Evolutionary conservation across 1,140 invertebrate genomes (phyloP), one percentile per base, ranked within the genome.

Genomic region (Macrotrachela quadricornifera): DNA sequence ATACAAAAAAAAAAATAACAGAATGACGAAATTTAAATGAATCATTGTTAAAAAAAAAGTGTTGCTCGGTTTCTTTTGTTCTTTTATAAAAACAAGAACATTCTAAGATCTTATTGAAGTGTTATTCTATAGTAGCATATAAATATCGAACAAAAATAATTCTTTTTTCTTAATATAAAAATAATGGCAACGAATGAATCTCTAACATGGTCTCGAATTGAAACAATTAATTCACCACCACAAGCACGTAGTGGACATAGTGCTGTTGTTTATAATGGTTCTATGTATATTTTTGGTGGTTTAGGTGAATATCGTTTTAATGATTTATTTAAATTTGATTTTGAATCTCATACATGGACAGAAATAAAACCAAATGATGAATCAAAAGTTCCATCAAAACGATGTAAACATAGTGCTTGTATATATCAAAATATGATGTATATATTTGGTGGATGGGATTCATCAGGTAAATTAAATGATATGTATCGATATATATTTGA

Each of bases 231-330:
- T 30, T 4, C 21, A 4, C 21, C 21, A 30, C 85, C 86, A 0
- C 76, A 77, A 50, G 78, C 82, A 0, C 73, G 84, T 60, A 86
- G 91, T 72, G 86, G 86, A 0, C 86, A 91, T 68, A 80, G 83
- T 14, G 83, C 85, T 4, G 83, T 82, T 64, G 71, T 88, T 11
- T 79, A 84, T 55, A 73, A 74, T 53, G 72, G 82, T 60, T 76
- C 76, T 59, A 90, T 91, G 85, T 85, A 79, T 60, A 79, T 90
- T 51, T 90, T 86, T 73, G 86, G 84, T 18, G 85, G 85, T 9
- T 88, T 40, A 43, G 54, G 16, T 13, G 16, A 49, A 49, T 39
- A 13, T 6, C 39, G n/a, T 49, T 12, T 16, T 40, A 40, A n/a
- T 49, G 16, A 49, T 51, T 44, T 37, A n/a, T 51, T 45, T 8